A percentile compares a stretch with the other conserved stretches of the same genome.
Conservation (phyloP, 2,113 vertebrate species). For the Anhinga rufa region DNA sequence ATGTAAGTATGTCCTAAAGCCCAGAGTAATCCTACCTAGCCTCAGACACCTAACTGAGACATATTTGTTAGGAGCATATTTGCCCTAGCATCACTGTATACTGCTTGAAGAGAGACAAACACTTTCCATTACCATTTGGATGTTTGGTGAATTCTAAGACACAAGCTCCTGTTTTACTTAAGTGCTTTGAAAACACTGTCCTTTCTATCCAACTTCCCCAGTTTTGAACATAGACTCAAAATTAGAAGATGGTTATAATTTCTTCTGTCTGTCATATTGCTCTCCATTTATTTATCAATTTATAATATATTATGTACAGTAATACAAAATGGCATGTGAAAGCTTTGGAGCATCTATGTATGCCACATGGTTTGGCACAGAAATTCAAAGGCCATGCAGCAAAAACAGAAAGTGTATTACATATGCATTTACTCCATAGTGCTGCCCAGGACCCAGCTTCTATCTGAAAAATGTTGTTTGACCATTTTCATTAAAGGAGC, state of each 20-base stretch:
- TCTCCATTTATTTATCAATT: neutral
- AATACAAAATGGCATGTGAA: neutral
- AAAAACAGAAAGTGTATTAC: neutral
- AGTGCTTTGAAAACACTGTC: neutral
- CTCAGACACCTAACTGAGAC: neutral
- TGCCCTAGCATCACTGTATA: neutral
- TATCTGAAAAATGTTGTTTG: neutral
- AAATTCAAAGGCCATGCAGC: neutral
- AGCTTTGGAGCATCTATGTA: neutral
- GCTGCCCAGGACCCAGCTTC: neutral
- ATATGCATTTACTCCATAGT: accelerated
- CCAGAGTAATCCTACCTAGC: neutral
- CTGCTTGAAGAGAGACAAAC: neutral
- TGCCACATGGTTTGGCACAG: neutral
- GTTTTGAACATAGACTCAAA: neutral
- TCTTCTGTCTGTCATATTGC: neutral
- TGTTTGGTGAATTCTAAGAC: neutral
- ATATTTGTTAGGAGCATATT: neutral
- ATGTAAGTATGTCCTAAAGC: neutral
- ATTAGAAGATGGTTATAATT: neutral
- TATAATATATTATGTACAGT: neutral
- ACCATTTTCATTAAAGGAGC: neutral
- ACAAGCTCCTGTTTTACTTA: neutral
- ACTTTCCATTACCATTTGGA: neutral
- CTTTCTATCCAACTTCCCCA: neutral